Conservation (phyloP, 2,113 vertebrate species). For the Odobenus rosmarus region DNA sequence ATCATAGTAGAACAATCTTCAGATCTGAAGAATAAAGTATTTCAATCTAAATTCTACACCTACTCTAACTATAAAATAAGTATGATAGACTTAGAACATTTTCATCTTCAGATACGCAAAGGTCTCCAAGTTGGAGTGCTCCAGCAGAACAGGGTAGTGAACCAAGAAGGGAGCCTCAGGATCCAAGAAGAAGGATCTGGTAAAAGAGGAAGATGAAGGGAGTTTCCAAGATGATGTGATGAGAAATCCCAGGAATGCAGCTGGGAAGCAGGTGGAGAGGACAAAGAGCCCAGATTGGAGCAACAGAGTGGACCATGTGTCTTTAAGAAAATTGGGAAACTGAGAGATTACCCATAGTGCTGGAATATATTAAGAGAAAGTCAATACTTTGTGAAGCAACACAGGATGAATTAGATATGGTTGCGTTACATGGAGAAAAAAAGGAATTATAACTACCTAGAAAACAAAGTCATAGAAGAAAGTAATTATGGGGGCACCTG, state of each 20-base stretch:
- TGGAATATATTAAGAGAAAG: background rate
- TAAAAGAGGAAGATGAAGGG: background rate
- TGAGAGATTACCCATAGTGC: background rate
- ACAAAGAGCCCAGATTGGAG: background rate
- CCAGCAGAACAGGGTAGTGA: background rate
- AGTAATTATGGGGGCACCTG: background rate
- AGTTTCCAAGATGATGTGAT: background rate
- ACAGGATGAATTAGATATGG: background rate
- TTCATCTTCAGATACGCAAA: background rate
- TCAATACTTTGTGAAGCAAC: background rate
- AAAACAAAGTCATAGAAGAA: constrained; percentile 2
- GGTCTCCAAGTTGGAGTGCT: background rate
- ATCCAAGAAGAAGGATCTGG: background rate
- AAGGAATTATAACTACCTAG: background rate
- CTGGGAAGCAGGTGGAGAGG: background rate
- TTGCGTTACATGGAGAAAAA: background rate
- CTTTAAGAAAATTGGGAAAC: background rate
- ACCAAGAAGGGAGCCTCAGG: background rate
- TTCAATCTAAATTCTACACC: background rate
- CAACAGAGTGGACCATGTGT: background rate
- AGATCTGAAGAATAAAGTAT: background rate
- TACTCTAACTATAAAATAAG: background rate
- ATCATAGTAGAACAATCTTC: background rate
- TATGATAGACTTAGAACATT: background rate
- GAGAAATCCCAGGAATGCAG: background rate